Percentiles rank a stretch among this genome's conserved stretches.
phyloP scores from a whole-genome alignment of 2,113 vertebrate species.

The Laticauda colubrina region DNA sequence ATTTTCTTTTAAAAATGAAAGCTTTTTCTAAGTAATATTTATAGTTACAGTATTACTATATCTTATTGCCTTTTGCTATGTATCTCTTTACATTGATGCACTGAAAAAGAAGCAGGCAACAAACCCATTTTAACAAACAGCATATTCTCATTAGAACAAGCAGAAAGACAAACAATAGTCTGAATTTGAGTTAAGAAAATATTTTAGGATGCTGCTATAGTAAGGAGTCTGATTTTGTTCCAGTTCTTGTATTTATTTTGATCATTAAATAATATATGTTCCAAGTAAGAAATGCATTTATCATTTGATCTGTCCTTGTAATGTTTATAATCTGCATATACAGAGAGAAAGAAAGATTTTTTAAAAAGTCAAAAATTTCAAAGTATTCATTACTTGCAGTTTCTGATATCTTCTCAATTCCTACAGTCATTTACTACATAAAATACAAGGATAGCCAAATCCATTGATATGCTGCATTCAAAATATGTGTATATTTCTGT shows the following conservation, averaged over 20 bases:
- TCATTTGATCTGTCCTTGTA: not conserved
- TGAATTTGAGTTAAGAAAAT: conserved; percentile 19
- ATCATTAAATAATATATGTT: conserved; percentile 28
- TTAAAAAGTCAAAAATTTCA: not conserved
- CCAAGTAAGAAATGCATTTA: not conserved
- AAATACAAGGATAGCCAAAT: not conserved
- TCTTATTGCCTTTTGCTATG: not conserved
- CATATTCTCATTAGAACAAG: not conserved
- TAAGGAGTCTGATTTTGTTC: not conserved
- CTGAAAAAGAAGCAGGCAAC: conserved; percentile 24
- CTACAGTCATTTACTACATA: not conserved
- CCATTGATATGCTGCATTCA: not conserved
- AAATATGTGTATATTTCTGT: conserved; percentile 60
- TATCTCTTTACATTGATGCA: not conserved
- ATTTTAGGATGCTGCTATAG: not conserved
- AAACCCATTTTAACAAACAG: not conserved
- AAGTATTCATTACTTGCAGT: not conserved
- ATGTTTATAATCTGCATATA: not conserved
- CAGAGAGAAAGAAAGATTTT: conserved; percentile 19
- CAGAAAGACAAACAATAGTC: not conserved
- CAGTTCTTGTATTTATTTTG: conserved; percentile 8
- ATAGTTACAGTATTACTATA: not conserved
- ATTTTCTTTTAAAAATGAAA: conserved; percentile 17
- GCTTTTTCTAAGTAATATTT: conserved; percentile 23
- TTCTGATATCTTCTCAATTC: conserved; percentile 3